Evolutionary conservation across 2,888 invertebrate species (phyloP).

Genomic region (Drosophila birchii): DNA sequence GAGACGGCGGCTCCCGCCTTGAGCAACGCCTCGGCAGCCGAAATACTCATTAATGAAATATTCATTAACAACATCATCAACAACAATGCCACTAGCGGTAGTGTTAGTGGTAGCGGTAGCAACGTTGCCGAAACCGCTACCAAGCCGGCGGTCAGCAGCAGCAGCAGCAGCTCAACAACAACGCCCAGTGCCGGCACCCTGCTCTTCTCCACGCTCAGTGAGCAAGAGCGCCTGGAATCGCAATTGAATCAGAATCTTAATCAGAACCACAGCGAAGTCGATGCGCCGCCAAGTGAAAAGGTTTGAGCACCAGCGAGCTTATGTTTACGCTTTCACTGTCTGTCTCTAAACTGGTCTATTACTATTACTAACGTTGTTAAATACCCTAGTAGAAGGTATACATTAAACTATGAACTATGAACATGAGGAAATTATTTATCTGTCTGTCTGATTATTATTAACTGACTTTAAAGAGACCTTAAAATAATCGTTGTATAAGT

Average conservation of each 20-base stretch:
- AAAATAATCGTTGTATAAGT: not conserved
- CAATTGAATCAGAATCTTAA: conserved; percentile 58
- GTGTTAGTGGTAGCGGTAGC: conserved; percentile 22
- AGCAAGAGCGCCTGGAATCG: conserved; percentile 81
- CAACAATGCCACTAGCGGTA: conserved; percentile 66
- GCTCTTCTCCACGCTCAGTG: conserved; percentile 81
- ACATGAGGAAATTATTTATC: not conserved
- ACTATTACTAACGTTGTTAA: conserved; percentile 55
- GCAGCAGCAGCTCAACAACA: conserved; percentile 14
- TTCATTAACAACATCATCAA: conserved; percentile 84
- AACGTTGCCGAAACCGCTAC: conserved; percentile 48
- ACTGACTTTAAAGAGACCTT: not conserved
- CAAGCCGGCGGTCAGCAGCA: conserved; percentile 44
- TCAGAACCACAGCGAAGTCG: conserved; percentile 62
- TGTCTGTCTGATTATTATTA: not conserved
- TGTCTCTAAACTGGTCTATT: conserved; percentile 55
- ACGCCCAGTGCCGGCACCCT: conserved; percentile 79
- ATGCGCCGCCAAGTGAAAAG: conserved; percentile 79
- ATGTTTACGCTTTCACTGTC: conserved; percentile 50
- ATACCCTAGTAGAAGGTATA: conserved; percentile 14
- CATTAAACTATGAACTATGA: not conserved
- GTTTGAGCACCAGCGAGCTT: conserved; percentile 70
- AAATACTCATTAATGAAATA: conserved; percentile 84
- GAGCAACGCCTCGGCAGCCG: conserved; percentile 81
- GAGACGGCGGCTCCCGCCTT: conserved; percentile 64